Evolutionary conservation across 2,888 invertebrate genomes (phyloP).

Genomic region (Argyra leucocephala): DNA sequence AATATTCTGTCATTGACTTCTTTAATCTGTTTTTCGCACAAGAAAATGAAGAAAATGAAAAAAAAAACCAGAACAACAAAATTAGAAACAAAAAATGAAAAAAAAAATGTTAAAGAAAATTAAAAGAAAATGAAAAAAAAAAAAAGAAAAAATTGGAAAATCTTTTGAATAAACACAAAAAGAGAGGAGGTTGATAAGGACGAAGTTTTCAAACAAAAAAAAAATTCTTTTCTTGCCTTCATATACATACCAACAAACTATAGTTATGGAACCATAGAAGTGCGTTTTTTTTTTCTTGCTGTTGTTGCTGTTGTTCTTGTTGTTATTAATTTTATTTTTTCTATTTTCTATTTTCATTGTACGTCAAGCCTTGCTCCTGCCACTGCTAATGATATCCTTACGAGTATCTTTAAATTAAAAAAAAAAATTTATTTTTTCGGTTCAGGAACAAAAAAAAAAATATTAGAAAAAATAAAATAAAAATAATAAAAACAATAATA

Average conservation of each 20-base stretch:
- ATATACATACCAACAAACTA: not conserved
- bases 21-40: not conserved
- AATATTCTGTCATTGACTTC: not conserved
- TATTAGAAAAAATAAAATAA: not conserved
- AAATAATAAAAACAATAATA: not conserved
- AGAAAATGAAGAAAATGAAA: not conserved
- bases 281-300: not conserved
- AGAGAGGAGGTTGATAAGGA: not conserved
- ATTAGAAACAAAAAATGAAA: not conserved
- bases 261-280: constrained; percentile 2
- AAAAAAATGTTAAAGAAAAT: not conserved
- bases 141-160: not conserved
- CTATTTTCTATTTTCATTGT: not conserved
- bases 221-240: not conserved
- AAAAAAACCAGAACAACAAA: not conserved
- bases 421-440: constrained; percentile 1
- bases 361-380: not conserved
- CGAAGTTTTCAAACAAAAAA: not conserved
- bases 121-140: constrained; percentile 5
- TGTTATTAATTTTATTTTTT: not conserved
- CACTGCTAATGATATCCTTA: not conserved
- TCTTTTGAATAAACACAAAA: not conserved
- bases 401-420: constrained; percentile 1
- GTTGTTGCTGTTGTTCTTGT: not conserved
- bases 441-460: not conserved